Conservation (phyloP, 2,888 invertebrate species). For the Trichacis sp. region DNA sequence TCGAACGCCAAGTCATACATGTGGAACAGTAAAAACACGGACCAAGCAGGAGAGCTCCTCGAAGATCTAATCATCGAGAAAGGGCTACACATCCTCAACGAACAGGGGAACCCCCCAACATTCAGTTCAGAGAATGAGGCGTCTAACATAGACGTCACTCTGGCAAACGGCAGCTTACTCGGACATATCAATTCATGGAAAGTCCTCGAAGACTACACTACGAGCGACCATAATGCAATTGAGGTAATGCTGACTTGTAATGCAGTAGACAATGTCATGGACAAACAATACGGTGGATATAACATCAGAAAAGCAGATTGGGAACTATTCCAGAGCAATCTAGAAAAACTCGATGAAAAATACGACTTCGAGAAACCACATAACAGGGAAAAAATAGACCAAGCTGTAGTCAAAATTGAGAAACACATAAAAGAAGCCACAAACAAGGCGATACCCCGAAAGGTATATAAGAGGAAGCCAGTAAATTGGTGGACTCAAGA, state of each 20-base stretch:
- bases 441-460: slow-evolving; percentile 8
- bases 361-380: too few species aligned
- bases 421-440: too few species aligned
- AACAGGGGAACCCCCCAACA: background rate
- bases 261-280: background rate
- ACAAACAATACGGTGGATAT: background rate
- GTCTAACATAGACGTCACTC: too few species aligned
- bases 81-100: background rate
- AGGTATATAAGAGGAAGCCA: background rate
- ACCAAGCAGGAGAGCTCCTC: background rate
- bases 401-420: too few species aligned
- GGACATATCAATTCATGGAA: too few species aligned
- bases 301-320: slow-evolving; percentile 13
- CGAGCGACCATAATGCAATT: slow-evolving; percentile 25
- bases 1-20: slow-evolving; percentile 11
- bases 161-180: too few species aligned
- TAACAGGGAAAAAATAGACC: too few species aligned
- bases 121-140: background rate
- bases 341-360: too few species aligned
- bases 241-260: slow-evolving; percentile 9
- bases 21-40: background rate
- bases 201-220: too few species aligned
- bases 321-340: too few species aligned
- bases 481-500: slow-evolving; percentile 16
- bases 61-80: slow-evolving; percentile 7